A percentile compares a stretch with the other conserved stretches of the same genome.
phyloP scores from a whole-genome alignment of 2,113 vertebrate species.

The Gnathonemus longibarbis region DNA sequence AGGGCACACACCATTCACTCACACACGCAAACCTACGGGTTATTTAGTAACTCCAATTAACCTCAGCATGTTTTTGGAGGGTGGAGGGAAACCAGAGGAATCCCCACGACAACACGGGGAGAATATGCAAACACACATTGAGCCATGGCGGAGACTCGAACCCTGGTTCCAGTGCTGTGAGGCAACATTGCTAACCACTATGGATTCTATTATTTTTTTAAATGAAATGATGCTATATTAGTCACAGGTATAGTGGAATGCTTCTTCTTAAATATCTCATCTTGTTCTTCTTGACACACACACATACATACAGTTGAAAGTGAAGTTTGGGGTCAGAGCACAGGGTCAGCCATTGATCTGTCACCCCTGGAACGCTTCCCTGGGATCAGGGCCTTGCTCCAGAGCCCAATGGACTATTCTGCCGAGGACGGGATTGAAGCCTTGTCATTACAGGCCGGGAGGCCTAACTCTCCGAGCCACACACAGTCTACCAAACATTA shows the following conservation, averaged over 20 bases:
- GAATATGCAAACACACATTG: neutral
- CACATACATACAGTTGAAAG: neutral
- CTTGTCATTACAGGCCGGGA: neutral
- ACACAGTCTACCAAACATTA: neutral
- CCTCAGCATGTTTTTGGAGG: neutral
- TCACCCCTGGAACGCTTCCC: neutral
- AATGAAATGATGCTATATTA: neutral
- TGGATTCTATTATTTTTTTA: neutral
- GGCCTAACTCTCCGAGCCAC: neutral
- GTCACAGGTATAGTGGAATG: neutral
- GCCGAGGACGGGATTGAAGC: neutral
- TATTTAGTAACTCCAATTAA: neutral
- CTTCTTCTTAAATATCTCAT: neutral
- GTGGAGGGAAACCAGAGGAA: neutral
- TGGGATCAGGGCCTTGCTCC: neutral
- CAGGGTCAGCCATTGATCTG: neutral
- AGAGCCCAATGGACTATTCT: neutral
- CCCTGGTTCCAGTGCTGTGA: neutral
- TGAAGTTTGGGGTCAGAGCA: neutral
- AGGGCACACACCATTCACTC: neutral
- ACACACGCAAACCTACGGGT: neutral
- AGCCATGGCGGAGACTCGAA: neutral
- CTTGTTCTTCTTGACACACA: neutral
- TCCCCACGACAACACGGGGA: neutral
- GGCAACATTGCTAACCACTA: neutral